phyloP scores from a whole-genome alignment of 2,888 invertebrate genomes.

The Metopia argyrocephala region DNA sequence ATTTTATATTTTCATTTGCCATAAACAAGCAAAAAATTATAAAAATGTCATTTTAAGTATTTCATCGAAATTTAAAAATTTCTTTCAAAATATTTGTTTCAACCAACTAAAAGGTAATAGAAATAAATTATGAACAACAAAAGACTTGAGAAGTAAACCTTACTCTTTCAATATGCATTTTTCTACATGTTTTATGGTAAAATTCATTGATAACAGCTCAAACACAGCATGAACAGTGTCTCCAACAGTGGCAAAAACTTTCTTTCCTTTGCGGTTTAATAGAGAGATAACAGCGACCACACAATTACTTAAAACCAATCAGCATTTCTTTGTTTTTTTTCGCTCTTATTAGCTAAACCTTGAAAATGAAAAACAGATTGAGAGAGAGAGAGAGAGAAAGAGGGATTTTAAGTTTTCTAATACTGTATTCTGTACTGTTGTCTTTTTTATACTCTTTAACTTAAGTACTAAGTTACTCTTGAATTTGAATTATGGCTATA shows the following conservation, averaged over 20 bases:
- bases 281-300: not conserved
- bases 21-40: no score
- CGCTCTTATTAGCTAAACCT: not conserved
- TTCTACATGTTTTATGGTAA: no score
- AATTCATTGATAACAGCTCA: no score
- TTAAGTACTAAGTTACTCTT: slow-evolving; percentile 31
- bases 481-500: slow-evolving; percentile 31
- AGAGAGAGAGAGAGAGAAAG: not conserved
- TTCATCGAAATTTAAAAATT: no score
- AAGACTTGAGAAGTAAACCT: slow-evolving; percentile 45
- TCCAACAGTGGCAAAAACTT: not conserved
- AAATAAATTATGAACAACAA: slow-evolving; percentile 24
- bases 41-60: no score
- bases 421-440: slow-evolving; percentile 7
- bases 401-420: not conserved
- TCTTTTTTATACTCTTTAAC: slow-evolving; percentile 27
- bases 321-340: no score
- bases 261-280: slow-evolving; percentile 9
- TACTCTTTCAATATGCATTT: not conserved
- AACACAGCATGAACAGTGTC: no score
- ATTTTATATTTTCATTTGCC: no score
- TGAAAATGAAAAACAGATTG: not conserved
- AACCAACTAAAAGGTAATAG: not conserved
- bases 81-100: no score
- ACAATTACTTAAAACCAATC: not conserved